These are phyloP conservation scores for Smutsia temminckii DNA, from an alignment of 2,797 vertebrate species.

Conservation along the genomic window DNA sequence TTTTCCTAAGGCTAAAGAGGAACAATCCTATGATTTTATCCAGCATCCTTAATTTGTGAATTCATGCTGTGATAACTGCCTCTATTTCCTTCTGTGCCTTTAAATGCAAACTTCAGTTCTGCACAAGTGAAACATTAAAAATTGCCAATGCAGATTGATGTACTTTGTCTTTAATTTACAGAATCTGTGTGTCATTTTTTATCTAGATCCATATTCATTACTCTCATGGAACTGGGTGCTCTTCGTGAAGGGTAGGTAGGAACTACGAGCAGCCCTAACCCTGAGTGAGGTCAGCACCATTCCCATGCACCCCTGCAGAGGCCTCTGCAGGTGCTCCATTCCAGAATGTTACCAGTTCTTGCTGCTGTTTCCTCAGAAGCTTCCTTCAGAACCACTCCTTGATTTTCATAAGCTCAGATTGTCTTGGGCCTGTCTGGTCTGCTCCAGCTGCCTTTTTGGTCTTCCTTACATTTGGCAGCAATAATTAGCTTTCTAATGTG, in stretches of 20 bases:
- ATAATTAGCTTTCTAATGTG: neutral
- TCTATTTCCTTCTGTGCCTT: constrained; percentile 78
- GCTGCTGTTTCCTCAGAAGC: neutral
- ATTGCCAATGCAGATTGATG: constrained; percentile 43
- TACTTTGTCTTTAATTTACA: constrained; percentile 55
- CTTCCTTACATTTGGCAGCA: neutral
- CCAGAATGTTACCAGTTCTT: neutral
- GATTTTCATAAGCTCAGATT: neutral
- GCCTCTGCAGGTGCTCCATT: neutral
- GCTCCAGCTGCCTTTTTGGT: neutral
- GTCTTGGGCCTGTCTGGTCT: neutral
- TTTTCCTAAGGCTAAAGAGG: constrained; percentile 53
- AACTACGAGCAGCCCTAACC: neutral
- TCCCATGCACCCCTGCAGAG: no score
- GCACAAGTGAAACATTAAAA: constrained; percentile 77
- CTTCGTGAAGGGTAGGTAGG: neutral
- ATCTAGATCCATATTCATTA: neutral
- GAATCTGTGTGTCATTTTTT: neutral
- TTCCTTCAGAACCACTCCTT: neutral
- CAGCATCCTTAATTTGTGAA: constrained; percentile 10
- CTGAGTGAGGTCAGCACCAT: accelerated
- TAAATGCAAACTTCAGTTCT: constrained; percentile 68
- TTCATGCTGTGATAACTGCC: constrained; percentile 67
- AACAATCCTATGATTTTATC: constrained; percentile 6
- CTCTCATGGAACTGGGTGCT: neutral